Evolutionary conservation across 1,140 invertebrate genomes (phyloP).

Genomic region (Mycetomoellerius zeteki): DNA sequence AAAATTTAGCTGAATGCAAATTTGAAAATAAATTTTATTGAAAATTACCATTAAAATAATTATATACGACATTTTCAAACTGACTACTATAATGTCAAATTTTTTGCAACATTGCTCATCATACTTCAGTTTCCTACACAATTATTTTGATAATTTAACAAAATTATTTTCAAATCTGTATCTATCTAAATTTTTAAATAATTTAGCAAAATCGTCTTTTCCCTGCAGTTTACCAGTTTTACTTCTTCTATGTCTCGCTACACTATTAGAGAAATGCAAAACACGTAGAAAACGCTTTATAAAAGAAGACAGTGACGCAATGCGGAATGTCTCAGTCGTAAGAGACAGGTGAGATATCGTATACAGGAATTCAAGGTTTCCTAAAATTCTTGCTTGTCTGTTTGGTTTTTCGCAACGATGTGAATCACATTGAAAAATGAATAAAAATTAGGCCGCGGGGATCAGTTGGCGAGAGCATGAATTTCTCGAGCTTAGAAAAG

Average conservation of each 20-base stretch:
- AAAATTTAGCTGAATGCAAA: no score
- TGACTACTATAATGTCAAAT: no score
- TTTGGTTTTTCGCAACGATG: not conserved
- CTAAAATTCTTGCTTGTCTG: not conserved
- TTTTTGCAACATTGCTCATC: no score
- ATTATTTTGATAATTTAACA: no score
- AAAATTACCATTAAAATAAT: no score
- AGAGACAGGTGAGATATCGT: not conserved
- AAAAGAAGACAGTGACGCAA: not conserved
- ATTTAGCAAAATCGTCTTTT: no score
- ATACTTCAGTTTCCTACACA: no score
- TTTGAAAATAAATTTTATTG: no score
- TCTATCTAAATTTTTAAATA: no score
- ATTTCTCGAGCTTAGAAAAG: constrained; percentile 2
- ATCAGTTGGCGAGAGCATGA: not conserved
- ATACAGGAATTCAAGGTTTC: constrained; percentile 9
- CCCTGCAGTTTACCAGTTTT: not conserved
- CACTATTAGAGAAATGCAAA: constrained; percentile 12
- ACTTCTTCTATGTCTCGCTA: not conserved
- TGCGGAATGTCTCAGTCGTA: not conserved
- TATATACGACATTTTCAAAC: no score
- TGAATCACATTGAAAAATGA: not conserved
- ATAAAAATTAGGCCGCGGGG: not conserved
- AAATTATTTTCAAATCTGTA: no score
- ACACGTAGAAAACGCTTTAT: not conserved